A percentile compares a stretch with the other conserved stretches of the same genome.
phyloP scores from a whole-genome alignment of 2,113 vertebrate genomes.

The Azemiops feae region DNA sequence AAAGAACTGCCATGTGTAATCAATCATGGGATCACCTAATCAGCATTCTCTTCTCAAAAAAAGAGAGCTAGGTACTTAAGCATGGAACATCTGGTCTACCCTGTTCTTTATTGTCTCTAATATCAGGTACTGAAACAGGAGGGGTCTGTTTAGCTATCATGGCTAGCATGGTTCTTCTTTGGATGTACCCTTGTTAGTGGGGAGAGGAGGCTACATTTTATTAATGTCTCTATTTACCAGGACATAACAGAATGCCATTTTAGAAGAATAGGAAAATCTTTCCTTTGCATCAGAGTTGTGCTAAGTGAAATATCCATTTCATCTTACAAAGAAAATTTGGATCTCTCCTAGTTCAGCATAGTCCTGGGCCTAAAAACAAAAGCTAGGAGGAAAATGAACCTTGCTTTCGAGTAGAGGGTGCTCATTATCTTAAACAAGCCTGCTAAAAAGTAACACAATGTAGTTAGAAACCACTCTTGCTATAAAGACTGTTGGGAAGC shows the following conservation, averaged over 20 bases:
- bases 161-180: not conserved
- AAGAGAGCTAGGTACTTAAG: not conserved
- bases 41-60: not conserved
- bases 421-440: not conserved
- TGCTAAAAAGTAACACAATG: not conserved
- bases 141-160: not conserved
- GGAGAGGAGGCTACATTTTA: not conserved
- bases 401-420: not conserved
- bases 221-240: not conserved
- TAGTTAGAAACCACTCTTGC: not conserved
- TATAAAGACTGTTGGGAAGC: not conserved
- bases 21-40: not conserved
- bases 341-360: not conserved
- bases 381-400: not conserved
- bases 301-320: not conserved
- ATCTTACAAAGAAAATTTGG: not conserved
- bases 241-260: not conserved
- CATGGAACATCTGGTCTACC: not conserved
- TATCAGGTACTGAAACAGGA: not conserved
- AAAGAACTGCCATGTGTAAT: not conserved
- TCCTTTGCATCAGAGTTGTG: not conserved
- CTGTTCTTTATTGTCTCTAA: not conserved
- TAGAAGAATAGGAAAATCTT: not conserved
- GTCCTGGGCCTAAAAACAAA: not conserved
- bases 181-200: not conserved